Evolutionary conservation across 2,797 vertebrate species (phyloP), one percentile per base, ranked within the genome.

Genomic region (Halcyon badia): DNA sequence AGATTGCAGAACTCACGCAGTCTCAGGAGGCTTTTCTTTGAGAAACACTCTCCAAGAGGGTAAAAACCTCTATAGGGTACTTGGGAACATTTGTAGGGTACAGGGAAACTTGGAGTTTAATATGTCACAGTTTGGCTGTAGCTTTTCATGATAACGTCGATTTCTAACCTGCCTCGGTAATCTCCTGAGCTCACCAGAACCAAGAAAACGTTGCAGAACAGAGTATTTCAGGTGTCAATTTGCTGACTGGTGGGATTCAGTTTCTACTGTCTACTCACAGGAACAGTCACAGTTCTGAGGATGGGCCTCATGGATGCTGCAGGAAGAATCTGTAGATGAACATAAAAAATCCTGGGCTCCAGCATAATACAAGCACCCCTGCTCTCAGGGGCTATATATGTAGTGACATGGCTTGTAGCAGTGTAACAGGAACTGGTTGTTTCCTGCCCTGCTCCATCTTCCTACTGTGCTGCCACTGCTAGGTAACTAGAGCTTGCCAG

Each of bases 401-500:
- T 6, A 22, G 35, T 57, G n/a, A 14, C 26, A 28, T 6, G 37
- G 44, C 64, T 66, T 56, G 49, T 6, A 64, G 72, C 44, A 54
- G 26, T 3, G 21, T n/a, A 81, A 52, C 22, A 61, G 83, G 79
- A 91, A 58, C 30, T 3, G 26, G 28, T 69, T 68, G 17, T 26
- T 71, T 68, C 66, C 66, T 92, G 75, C 64, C 68, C 57, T 83
- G 46, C 51, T 85, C 44, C 61, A 71, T 82, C 79, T 79, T 80
- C 89, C 84, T 2, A 14, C 61, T 83, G 75, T 60, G 66, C 73
- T 83, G 85, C 33, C 56, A 42, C 60, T 77, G 44, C 26, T 77
- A 84, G 64, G 79, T 75, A 78, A 92, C 64, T 80, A 85, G 54
- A 77, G 81, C 52, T 83, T 89, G 75, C 83, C 72, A 68, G 83